Evolutionary conservation across 37 sponge, comb jelly and placozoan genomes (phyloP).

Genomic region (Dysidea cf. avara): DNA sequence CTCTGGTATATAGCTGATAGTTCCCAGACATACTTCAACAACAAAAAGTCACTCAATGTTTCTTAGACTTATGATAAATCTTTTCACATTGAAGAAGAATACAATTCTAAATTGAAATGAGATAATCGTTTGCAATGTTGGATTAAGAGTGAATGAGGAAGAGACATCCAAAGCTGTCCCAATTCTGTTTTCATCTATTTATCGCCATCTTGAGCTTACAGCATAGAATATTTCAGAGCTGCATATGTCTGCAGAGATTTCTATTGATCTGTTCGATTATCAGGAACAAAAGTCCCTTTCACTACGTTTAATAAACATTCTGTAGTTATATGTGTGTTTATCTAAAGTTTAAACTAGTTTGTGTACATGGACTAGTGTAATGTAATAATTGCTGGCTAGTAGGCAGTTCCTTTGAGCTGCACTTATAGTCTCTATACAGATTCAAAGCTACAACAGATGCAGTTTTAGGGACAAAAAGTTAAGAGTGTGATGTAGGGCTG

Average conservation of each 20-base stretch:
- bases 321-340: too few species aligned
- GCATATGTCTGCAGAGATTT: slow-evolving; percentile 88
- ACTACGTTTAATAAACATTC: too few species aligned
- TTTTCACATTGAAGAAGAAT: slow-evolving; percentile 85
- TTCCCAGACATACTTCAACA: slow-evolving; percentile 54
- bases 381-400: too few species aligned
- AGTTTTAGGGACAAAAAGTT: too few species aligned
- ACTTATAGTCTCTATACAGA: too few species aligned
- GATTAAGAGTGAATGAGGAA: slow-evolving; percentile 73
- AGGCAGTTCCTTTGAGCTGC: too few species aligned
- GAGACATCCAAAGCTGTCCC: slow-evolving; percentile 74
- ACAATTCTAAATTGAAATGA: slow-evolving; percentile 79
- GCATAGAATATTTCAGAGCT: slow-evolving; percentile 69
- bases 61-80: slow-evolving; percentile 46
- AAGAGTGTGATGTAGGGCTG: too few species aligned
- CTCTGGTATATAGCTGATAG: neutral
- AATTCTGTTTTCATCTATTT: slow-evolving; percentile 76
- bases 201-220: slow-evolving; percentile 63
- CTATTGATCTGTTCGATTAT: slow-evolving; percentile 71
- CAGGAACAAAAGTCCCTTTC: too few species aligned
- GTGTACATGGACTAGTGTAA: too few species aligned
- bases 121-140: slow-evolving; percentile 82
- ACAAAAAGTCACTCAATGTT: slow-evolving; percentile 8
- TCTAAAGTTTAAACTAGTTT: too few species aligned
- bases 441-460: too few species aligned